Evolutionary conservation across 92 coral and sea anemone genomes (phyloP), one percentile per base, ranked within the genome.

Genomic region (Anthopleura xanthogrammica): DNA sequence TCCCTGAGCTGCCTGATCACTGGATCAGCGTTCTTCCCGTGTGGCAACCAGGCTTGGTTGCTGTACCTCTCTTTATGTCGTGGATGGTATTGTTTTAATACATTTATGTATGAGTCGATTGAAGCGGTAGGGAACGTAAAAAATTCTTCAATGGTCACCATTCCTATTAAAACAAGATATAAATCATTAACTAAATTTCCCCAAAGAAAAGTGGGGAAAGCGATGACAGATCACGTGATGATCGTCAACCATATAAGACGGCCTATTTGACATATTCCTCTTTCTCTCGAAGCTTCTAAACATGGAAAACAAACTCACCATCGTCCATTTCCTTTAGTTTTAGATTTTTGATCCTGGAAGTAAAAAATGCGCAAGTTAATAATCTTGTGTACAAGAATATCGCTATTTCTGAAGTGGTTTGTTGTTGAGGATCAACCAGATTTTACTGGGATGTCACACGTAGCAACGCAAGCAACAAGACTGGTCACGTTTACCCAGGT

Each of bases 31-130:
- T 50, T 73, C 52, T 84, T 89, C 17, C 97, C 94, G 70, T 94
- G 99, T 24, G 83, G 89, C 54, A 97, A 68, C 99, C 99, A 97
- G 78, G 98, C 95, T 84, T 97, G 99, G 83, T 94, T 85, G 52
- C 99, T 97, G 72, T 75, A 94, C 73, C 99, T 88, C 55, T 97
- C 99, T 72, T 92, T 84, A 74, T 97, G 99, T 36, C 84, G 86
- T 3, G 99, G 98, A 76, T 97, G 98, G 22, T 80, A 90, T 60
- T 90, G 92, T 60, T 92, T 94, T 40, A 94, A 58, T 29, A 87
- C 80, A 74, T 94, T 85, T 92, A 97, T 89, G 46, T 97, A 97
- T 4, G 87, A 77, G 43, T 93, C 99, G 77, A 97, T 97, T 40
- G 97, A 92, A 11, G 99, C 99, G 1, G 99, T 97, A n/a, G 95